Evolutionary conservation across 2,113 vertebrate genomes (phyloP).

Genomic region (Poeciliopsis occidentalis): DNA sequence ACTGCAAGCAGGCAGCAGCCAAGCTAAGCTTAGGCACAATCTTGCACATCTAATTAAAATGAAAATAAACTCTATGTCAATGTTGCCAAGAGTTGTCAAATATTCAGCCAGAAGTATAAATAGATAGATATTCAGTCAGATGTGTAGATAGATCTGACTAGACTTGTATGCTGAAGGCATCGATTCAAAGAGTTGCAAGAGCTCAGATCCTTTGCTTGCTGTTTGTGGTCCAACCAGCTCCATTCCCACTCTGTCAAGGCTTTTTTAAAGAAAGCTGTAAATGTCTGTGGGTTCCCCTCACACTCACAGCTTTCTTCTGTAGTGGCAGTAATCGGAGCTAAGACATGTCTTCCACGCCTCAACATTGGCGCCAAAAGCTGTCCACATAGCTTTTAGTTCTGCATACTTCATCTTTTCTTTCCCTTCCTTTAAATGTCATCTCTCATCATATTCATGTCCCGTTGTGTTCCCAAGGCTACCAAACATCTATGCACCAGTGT

Average conservation of each 20-base stretch:
- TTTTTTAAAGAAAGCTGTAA: constrained; percentile 54
- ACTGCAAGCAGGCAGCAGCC: too few relatives aligned
- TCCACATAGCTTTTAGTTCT: constrained; percentile 20
- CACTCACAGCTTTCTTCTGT: constrained; percentile 52
- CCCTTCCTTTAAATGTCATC: constrained; percentile 64
- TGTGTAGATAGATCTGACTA: too few relatives aligned
- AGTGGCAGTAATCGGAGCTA: constrained; percentile 60
- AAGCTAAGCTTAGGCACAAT: too few relatives aligned
- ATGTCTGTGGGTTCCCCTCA: constrained; percentile 53
- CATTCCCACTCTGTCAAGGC: constrained; percentile 25
- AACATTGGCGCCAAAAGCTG: constrained; percentile 36
- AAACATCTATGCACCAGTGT: constrained; percentile 42
- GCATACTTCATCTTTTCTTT: constrained; percentile 20
- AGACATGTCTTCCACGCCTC: constrained; percentile 46
- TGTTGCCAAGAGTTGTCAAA: too few relatives aligned
- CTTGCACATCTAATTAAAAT: too few relatives aligned
- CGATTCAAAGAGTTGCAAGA: neutral
- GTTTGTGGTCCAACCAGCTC: constrained; percentile 32
- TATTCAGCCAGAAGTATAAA: too few relatives aligned
- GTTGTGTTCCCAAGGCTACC: constrained; percentile 40
- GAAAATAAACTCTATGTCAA: too few relatives aligned
- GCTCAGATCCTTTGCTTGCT: constrained; percentile 10
- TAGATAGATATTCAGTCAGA: too few relatives aligned
- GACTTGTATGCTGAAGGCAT: too few relatives aligned
- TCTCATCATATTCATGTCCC: constrained; percentile 46